A percentile compares a stretch with the other conserved stretches of the same genome.
phyloP scores from a whole-genome alignment of 2,113 vertebrate species.

The Podocnemis expansa region DNA sequence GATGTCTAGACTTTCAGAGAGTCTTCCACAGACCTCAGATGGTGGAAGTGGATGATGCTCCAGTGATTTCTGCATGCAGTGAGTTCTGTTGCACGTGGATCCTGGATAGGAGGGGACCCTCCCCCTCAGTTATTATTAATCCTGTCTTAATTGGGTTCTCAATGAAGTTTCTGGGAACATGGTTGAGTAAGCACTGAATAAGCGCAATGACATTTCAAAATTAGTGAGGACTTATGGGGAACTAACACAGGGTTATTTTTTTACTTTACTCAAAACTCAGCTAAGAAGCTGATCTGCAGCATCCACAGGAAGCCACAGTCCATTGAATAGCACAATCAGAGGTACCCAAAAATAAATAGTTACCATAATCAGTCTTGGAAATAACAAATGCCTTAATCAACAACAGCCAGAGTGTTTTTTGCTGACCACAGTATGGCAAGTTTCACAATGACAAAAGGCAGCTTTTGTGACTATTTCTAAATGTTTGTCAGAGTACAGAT shows the following conservation, averaged over 20 bases:
- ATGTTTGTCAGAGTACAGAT: conserved; percentile 12
- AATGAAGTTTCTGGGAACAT: background rate
- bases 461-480: background rate
- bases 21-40: background rate
- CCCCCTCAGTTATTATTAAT: background rate
- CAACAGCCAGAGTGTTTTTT: background rate
- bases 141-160: background rate
- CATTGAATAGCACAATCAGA: conserved; percentile 67
- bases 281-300: conserved; percentile 1
- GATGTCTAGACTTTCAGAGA: background rate
- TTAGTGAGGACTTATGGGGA: background rate
- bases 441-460: conserved; percentile 4
- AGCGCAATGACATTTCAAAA: conserved; percentile 9
- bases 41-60: background rate
- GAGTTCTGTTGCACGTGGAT: background rate
- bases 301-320: background rate
- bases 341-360: conserved; percentile 43
- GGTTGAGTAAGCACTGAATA: background rate
- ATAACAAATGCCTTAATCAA: conserved; percentile 39
- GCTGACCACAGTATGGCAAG: conserved; percentile 4
- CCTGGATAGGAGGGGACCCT: background rate
- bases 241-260: conserved; percentile 22
- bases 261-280: conserved; percentile 12
- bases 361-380: conserved; percentile 26
- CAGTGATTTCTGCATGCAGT: background rate